phyloP scores from a whole-genome alignment of 2,888 invertebrate genomes.

The Magallana nippona region DNA sequence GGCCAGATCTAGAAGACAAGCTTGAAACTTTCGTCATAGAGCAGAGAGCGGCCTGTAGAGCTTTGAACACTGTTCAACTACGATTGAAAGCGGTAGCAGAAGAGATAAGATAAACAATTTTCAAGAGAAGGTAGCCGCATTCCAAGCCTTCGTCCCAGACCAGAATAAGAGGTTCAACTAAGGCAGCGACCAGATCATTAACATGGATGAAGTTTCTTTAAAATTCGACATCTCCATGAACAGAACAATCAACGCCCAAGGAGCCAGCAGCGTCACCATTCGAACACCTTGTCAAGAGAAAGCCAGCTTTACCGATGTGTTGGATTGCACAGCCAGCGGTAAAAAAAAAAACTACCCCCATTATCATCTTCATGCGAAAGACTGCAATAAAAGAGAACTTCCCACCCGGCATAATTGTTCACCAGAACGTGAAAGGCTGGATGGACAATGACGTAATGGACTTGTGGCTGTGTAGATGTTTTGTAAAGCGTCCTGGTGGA shows the following conservation, averaged over 20 bases:
- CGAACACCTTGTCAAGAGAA: constrained; percentile 42
- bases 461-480: constrained; percentile 29
- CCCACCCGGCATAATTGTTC: constrained; percentile 43
- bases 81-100: constrained; percentile 39
- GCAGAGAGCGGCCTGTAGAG: constrained; percentile 42
- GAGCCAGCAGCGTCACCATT: no score
- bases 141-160: no score
- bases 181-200: no score
- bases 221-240: no score
- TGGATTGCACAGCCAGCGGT: constrained; percentile 25
- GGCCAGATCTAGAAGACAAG: constrained; percentile 46
- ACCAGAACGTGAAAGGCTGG: constrained; percentile 52
- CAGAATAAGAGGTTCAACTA: no score
- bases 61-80: constrained; percentile 35
- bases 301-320: constrained; percentile 39
- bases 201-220: no score
- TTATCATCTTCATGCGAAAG: constrained; percentile 40
- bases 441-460: constrained; percentile 44
- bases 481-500: constrained; percentile 30
- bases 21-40: constrained; percentile 44
- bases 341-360: constrained; percentile 40
- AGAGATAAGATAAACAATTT: constrained; percentile 42
- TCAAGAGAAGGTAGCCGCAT: no score
- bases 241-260: no score
- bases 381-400: constrained; percentile 45